These are phyloP conservation scores for Leptinotarsa tumamoca DNA, from an alignment of 2,888 invertebrate genomes.

Conservation along the genomic window DNA sequence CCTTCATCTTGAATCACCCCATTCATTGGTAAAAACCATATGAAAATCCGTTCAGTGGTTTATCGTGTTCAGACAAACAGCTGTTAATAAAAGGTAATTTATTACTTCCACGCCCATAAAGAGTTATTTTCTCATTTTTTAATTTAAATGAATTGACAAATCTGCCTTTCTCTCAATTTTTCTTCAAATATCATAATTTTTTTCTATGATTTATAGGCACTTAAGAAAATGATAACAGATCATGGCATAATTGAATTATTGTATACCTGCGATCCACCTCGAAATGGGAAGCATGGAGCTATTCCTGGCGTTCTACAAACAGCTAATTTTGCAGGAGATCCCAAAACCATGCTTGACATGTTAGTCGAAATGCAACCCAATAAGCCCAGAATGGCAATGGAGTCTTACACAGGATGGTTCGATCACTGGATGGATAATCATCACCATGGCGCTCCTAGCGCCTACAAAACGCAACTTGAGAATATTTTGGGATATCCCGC, in stretches of 20 bases:
- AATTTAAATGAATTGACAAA: too few species aligned
- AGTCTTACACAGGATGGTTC: constrained; percentile 75
- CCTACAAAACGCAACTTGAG: constrained; percentile 53
- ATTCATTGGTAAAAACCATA: too few species aligned
- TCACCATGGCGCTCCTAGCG: constrained; percentile 52
- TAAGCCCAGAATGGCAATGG: constrained; percentile 71
- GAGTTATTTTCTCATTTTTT: too few species aligned
- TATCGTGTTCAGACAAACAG: too few species aligned
- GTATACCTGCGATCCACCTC: constrained; percentile 68
- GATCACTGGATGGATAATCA: constrained; percentile 70
- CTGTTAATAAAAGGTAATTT: too few species aligned
- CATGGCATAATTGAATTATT: constrained; percentile 67
- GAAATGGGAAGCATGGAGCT: constrained; percentile 48
- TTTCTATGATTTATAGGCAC: neutral
- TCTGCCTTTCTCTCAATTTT: too few species aligned
- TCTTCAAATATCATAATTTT: constrained; percentile 22
- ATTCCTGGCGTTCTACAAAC: constrained; percentile 65
- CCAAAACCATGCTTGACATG: constrained; percentile 63
- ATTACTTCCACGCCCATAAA: too few species aligned
- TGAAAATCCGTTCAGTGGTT: too few species aligned
- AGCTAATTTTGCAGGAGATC: constrained; percentile 68
- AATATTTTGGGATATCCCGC: constrained; percentile 57
- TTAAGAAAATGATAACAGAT: constrained; percentile 52
- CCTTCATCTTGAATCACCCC: too few species aligned
- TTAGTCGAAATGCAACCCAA: constrained; percentile 67